These are phyloP conservation scores for sheep (Ovis aries) DNA, from an alignment of 2,113 vertebrate genomes.

Conservation along the genomic window ARS-UI_Ramb_v3.0 NC_056070.1:37848001-37848500, in stretches of 20 bases:
- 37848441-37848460: no score
- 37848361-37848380: no score
- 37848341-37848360: no score
- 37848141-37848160: not conserved
- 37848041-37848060: not conserved
- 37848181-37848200: not conserved
- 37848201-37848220: not conserved
- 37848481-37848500: no score
- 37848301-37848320: no score
- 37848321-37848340: no score
- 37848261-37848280: not conserved
- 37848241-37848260: not conserved
- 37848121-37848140: not conserved
- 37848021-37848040: not conserved
- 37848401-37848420: no score
- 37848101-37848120: not conserved
- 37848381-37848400: no score
- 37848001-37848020: not conserved
- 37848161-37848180: not conserved
- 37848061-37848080: not conserved
- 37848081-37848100: not conserved
- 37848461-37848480: no score
- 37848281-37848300: not conserved
- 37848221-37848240: not conserved
- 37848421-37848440: no score